Conservation (phyloP, 2,888 invertebrate genomes). For the Agonopterix arenella region DNA sequence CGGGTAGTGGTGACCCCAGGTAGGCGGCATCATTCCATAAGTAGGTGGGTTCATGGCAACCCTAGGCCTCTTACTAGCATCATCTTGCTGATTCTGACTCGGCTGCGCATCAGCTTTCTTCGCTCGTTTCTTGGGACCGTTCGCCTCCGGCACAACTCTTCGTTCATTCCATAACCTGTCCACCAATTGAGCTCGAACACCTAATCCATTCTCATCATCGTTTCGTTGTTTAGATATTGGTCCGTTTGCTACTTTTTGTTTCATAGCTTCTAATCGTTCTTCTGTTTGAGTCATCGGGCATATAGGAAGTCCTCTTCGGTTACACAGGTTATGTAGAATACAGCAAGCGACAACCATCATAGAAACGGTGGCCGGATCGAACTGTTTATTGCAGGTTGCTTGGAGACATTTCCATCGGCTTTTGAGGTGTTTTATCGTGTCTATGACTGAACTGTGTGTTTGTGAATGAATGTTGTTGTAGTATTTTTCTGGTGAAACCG, state of each 20-base stretch:
- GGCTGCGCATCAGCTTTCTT: conserved; percentile 41
- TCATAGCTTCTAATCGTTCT: conserved; percentile 59
- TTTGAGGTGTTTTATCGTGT: conserved; percentile 62
- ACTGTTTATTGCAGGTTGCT: conserved; percentile 59
- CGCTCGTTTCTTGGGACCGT: conserved; percentile 46
- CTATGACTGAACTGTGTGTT: conserved; percentile 36
- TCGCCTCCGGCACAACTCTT: conserved; percentile 36
- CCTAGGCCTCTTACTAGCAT: conserved; percentile 48
- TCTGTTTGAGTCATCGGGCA: conserved; percentile 54
- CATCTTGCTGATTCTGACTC: conserved; percentile 29
- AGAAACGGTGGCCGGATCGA: conserved; percentile 49
- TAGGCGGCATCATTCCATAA: conserved; percentile 45
- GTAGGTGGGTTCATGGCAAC: conserved; percentile 43
- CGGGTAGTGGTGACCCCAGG: conserved; percentile 61
- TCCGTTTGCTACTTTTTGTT: conserved; percentile 62
- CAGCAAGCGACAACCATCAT: conserved; percentile 60
- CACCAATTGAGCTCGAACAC: conserved; percentile 37
- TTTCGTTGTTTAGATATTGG: conserved; percentile 49
- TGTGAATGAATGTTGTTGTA: conserved; percentile 53
- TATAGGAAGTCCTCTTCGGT: conserved; percentile 34
- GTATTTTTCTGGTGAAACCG: conserved; percentile 60
- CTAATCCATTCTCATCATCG: conserved; percentile 38
- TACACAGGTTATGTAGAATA: conserved; percentile 56
- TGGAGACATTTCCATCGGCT: conserved; percentile 64
- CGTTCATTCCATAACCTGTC: conserved; percentile 56